phyloP scores from a whole-genome alignment of 2,797 vertebrate genomes.

The Myiotriccus ornatus region DNA sequence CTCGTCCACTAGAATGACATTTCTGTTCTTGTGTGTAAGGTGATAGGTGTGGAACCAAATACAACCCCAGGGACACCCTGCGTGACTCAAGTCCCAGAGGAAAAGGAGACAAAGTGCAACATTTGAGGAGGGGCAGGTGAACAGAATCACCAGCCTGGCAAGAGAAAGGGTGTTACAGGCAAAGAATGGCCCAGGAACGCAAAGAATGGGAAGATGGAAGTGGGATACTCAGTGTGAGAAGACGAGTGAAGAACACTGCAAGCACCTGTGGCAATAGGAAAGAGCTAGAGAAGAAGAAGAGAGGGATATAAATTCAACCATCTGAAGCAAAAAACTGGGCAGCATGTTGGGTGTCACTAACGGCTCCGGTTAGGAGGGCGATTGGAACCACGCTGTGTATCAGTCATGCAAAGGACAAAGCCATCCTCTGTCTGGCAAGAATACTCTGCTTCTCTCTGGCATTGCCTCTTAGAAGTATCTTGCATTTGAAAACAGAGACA shows the following conservation, averaged over 20 bases:
- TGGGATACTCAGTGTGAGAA: background rate
- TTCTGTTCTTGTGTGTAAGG: background rate
- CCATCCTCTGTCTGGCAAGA: background rate
- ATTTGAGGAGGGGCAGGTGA: background rate
- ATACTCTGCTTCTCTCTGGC: background rate
- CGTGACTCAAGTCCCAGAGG: background rate
- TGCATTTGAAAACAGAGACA: background rate
- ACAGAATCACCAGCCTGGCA: background rate
- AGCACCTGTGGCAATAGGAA: background rate
- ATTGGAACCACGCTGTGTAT: background rate
- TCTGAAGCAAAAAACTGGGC: background rate
- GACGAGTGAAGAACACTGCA: background rate
- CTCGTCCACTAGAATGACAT: background rate
- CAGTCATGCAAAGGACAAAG: background rate
- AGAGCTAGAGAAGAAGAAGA: background rate
- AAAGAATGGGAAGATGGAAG: background rate
- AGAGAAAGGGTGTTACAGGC: background rate
- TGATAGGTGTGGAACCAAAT: background rate
- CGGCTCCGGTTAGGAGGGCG: background rate
- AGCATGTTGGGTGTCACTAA: background rate
- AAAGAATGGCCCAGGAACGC: background rate
- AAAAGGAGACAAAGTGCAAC: background rate
- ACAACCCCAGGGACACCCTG: background rate
- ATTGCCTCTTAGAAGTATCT: background rate
- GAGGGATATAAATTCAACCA: background rate